Percentiles rank a stretch among this genome's conserved stretches.
Evolutionary conservation across 53 echinoderm and acorn worm species (phyloP).

Genomic region (Holothuria leucospilota): DNA sequence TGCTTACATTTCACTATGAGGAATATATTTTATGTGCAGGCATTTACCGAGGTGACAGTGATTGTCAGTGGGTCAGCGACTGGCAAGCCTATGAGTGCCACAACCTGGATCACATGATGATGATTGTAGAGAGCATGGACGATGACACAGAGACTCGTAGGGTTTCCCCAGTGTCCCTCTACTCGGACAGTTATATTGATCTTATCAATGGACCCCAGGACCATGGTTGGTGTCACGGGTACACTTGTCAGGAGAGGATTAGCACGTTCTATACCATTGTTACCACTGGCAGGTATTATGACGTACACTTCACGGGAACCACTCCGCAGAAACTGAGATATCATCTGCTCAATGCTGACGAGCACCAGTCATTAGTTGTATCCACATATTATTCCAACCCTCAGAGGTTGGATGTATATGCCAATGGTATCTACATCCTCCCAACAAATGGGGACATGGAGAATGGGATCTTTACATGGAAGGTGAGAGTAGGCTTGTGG

Average conservation of each 20-base stretch:
- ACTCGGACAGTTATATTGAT: conserved; percentile 73
- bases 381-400: conserved; percentile 93
- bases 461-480: conserved; percentile 58
- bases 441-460: conserved; percentile 69
- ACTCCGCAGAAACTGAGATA: conserved; percentile 84
- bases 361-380: conserved; percentile 67
- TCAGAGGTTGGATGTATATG: conserved; percentile 91
- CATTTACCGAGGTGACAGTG: conserved; percentile 69
- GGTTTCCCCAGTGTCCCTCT: conserved; percentile 81
- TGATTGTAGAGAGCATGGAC: conserved; percentile 95
- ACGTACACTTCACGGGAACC: conserved; percentile 88
- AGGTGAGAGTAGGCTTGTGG: background rate
- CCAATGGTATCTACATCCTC: conserved; percentile 68
- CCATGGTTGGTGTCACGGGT: conserved; percentile 94
- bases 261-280: conserved; percentile 86
- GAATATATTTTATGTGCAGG: conserved; percentile 54
- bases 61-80: conserved; percentile 62
- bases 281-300: conserved; percentile 70
- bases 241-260: conserved; percentile 85
- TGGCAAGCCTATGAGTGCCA: conserved; percentile 94
- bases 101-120: conserved; percentile 80
- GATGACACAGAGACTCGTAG: conserved; percentile 84
- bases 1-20: too few relatives aligned
- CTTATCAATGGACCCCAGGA: conserved; percentile 96
- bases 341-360: conserved; percentile 74